phyloP scores from a whole-genome alignment of 2,888 invertebrate species.

The Macrophya alboannulata region DNA sequence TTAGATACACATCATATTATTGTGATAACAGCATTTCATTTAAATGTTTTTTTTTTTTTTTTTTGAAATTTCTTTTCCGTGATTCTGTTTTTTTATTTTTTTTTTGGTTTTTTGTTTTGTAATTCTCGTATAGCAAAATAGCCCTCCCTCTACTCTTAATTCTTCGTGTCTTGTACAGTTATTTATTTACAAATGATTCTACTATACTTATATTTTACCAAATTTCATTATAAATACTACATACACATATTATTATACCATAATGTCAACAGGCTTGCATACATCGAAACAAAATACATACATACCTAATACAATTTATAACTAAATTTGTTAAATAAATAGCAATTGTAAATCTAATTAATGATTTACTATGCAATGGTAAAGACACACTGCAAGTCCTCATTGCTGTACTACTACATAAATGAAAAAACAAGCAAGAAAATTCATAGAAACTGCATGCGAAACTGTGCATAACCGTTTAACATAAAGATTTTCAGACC shows the following conservation, averaged over 20 bases:
- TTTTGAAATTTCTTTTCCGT: conserved; percentile 31
- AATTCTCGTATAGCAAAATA: background rate
- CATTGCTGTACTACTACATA: conserved; percentile 10
- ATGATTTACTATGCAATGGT: conserved; percentile 16
- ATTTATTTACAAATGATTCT: conserved; percentile 53
- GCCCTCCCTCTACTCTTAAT: background rate
- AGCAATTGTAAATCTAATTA: background rate
- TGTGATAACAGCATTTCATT: conserved; percentile 62
- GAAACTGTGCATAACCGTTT: conserved; percentile 38
- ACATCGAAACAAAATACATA: background rate
- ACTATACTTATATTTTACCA: conserved; percentile 26
- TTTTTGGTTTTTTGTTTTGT: too few species aligned
- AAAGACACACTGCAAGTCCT: conserved; percentile 6
- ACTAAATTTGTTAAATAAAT: conserved; percentile 6
- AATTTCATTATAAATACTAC: conserved; percentile 5
- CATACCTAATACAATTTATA: background rate
- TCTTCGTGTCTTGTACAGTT: conserved; percentile 55
- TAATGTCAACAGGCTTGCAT: background rate
- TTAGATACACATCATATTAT: conserved; percentile 63
- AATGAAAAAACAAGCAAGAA: background rate
- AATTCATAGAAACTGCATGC: conserved; percentile 30
- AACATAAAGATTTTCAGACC: conserved; percentile 46
- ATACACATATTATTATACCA: background rate
- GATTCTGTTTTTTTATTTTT: background rate
- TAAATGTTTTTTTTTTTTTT: conserved; percentile 3